Conservation (phyloP, 53 echinoderm and acorn worm species). For the Mesocentrotus franciscanus region DNA sequence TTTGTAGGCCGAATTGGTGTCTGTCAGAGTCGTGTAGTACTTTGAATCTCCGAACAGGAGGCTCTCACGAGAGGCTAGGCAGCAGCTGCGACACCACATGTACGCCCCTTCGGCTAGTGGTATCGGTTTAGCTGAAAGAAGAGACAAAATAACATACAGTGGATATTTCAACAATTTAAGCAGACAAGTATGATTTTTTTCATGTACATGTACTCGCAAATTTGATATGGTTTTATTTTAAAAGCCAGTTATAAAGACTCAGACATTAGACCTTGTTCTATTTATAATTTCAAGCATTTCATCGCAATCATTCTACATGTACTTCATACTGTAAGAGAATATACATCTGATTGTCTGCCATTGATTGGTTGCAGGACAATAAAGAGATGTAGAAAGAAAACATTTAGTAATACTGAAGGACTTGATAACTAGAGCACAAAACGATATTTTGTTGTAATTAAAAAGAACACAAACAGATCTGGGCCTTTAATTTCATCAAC, state of each 20-base stretch:
- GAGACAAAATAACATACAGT: not conserved
- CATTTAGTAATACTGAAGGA: not conserved
- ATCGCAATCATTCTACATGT: not conserved
- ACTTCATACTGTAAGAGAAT: no score
- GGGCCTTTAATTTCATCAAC: not conserved
- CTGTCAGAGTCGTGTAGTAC: slow-evolving; percentile 88
- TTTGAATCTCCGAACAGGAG: slow-evolving; percentile 78
- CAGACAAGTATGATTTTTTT: not conserved
- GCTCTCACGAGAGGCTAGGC: slow-evolving; percentile 73
- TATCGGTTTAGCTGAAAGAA: slow-evolving; percentile 57
- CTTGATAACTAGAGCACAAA: no score
- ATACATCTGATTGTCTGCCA: not conserved
- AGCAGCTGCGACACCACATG: slow-evolving; percentile 89
- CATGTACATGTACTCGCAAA: no score
- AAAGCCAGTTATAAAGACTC: no score
- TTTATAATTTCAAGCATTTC: not conserved
- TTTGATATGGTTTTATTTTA: no score
- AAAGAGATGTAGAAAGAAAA: not conserved
- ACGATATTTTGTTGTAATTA: not conserved
- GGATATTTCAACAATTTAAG: not conserved
- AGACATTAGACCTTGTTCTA: not conserved
- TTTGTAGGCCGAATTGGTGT: slow-evolving; percentile 81
- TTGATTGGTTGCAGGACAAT: not conserved
- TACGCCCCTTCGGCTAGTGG: slow-evolving; percentile 82
- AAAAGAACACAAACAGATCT: not conserved